Base-by-base conservation (phyloP, 2,888 invertebrate genomes). In the Yponomeuta plumbellus region DNA sequence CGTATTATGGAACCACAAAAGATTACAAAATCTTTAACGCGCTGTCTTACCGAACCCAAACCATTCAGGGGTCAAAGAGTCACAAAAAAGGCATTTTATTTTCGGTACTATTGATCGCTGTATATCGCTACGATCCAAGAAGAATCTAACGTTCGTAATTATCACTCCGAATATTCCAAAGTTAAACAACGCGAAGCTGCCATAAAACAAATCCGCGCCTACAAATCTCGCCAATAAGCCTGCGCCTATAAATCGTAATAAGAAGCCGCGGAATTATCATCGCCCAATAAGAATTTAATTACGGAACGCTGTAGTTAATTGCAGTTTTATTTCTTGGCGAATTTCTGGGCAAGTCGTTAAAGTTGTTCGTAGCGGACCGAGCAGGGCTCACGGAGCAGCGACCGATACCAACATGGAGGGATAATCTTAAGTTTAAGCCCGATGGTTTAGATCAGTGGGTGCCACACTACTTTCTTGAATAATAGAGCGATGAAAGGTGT, bases 291-390 rank as follows among this genome's bases (percentile, higher is more conserved):
- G 62, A 62, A 62, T 62, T 62, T 62, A 62, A 62, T 62, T 26
- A 62, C 26, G 20, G 62, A 39, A 39, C 26, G 34, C 62, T 62
- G 44, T 64, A 44, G 64, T 64, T 65, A 65, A 57, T 56, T 58
- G 58, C 58, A 65, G 65, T 65, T 65, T 65, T 65, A 58, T 58
- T 40, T 65, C 57, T 65, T 58, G 23, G 65, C 26, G 22, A 44
- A 64, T 13, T 64, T 64, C 44, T 44, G 44, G 11, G 21, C 44
- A 44, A 64, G 64, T 64, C 64, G 52, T 64, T 64, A 52, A 61
- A 62, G 61, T 62, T 62, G 34, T 34, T 23, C 59, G 8, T n/a
- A 22, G 23, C 22, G 21, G 59, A 59, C 22, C 13, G 59, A 23
- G 23, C 59, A 59, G 23, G 59, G 59, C 23, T 13, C 13, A 17